Conservation (phyloP, 1,140 invertebrate genomes). For the Euschistus heros region DNA sequence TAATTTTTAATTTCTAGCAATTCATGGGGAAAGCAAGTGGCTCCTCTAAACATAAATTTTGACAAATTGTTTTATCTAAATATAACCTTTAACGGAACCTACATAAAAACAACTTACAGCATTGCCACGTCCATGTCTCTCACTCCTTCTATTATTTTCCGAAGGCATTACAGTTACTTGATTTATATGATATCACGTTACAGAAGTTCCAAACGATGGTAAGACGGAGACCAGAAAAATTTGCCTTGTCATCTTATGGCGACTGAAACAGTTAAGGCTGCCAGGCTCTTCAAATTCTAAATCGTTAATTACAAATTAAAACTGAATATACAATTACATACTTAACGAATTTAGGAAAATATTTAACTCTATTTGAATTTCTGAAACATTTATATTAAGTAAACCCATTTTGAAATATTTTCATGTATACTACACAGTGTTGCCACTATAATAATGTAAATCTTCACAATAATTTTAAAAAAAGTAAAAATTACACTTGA, state of each 20-base stretch:
- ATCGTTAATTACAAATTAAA: no score
- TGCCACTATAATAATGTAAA: no score
- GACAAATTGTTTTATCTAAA: neutral
- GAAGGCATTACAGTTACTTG: neutral
- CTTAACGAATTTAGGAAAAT: no score
- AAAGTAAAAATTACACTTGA: no score
- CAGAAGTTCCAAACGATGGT: neutral
- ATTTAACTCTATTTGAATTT: no score
- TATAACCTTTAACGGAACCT: conserved; percentile 1
- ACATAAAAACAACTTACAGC: neutral
- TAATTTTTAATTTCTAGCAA: neutral
- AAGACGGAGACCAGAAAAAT: neutral
- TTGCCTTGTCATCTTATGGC: conserved; percentile 1
- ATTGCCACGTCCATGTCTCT: conserved; percentile 4
- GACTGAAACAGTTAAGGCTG: no score
- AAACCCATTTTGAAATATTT: no score
- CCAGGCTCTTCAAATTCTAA: no score
- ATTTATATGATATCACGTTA: neutral
- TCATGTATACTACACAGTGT: no score
- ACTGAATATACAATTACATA: no score
- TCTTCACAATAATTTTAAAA: no score
- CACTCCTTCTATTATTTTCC: conserved; percentile 2
- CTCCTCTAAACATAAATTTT: neutral
- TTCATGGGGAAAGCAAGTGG: neutral
- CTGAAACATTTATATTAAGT: no score